Evolutionary conservation across 2,113 vertebrate genomes (phyloP), one percentile per base, ranked within the genome.

Genomic region (Toxostoma redivivum): DNA sequence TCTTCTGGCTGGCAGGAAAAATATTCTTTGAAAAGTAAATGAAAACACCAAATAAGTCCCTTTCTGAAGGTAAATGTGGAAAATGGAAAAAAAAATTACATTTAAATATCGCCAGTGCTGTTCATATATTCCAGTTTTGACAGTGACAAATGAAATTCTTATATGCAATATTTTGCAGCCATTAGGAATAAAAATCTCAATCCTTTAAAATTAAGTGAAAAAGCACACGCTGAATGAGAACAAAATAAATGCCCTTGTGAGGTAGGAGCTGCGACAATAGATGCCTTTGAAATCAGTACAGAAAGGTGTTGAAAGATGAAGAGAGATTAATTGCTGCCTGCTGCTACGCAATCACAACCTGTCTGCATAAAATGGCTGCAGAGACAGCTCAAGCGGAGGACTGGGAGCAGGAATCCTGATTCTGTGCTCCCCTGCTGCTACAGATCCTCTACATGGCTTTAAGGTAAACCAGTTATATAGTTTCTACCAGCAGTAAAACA

Each of bases 351-450:
- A 28, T 85, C 5, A 0, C 62, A 88, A 81, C 72, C 64, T 67
- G 48, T 51, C 64, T 90, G 57, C 69, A 47, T 81, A 70, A 93
- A 90, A 94, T 95, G 94, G 93, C 91, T 95, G 89, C 89, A 67
- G 61, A 81, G 33, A 7, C 20, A 84, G 85, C 54, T 50, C 14
- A 6, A 25, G 54, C 10, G 2, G 47, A 82, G 54, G 33, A 28
- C 23, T 25, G 58, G 30, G 45, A 92, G 35, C n/a, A n/a, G 33
- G 22, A 90, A 38, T 80, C 30, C 11, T 0, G 0, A 7, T 82
- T 69, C 28, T 85, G 10, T 70, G 37, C 53, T 84, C 22, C 14
- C 14, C 53, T 76, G 54, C 58, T 81, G 74, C 33, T 53, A 23
- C 38, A 80, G 50, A 70, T 73, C 13, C 17, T 54, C 11, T 33